These are phyloP conservation scores for Oryctolagus cuniculus DNA, from an alignment of 2,113 vertebrate genomes.

Conservation along the genomic window mOryCun1.1 NC_091444.1:10557501-10558000, in stretches of 20 bases:
- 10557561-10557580: no score
- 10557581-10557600: not conserved
- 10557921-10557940: not conserved
- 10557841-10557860: not conserved
- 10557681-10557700: not conserved
- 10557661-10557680: not conserved
- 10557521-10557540: not conserved
- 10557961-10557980: not conserved
- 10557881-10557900: not conserved
- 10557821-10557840: not conserved
- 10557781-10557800: not conserved
- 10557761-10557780: no score
- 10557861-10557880: not conserved
- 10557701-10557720: not conserved
- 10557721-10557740: not conserved
- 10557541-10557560: not conserved
- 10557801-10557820: rapidly evolving
- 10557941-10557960: not conserved
- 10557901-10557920: not conserved
- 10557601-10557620: not conserved
- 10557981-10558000: not conserved
- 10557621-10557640: not conserved
- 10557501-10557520: not conserved
- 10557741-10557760: not conserved
- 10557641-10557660: not conserved